These are phyloP conservation scores for Drosophila vallismaia DNA, from an alignment of 2,888 invertebrate genomes.

Conservation along the genomic window DNA sequence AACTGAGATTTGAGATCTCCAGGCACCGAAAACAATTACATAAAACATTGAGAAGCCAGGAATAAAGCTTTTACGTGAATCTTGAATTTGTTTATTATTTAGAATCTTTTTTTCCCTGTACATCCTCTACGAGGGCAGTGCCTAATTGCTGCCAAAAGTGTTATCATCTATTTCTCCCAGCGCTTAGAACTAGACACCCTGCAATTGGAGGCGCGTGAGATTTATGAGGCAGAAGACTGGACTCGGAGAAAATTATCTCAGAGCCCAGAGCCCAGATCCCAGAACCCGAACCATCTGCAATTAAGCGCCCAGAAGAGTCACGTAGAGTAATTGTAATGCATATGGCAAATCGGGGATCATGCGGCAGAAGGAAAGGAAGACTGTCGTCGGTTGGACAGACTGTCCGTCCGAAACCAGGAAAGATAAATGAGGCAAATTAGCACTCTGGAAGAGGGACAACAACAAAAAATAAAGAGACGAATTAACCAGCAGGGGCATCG, in stretches of 20 bases:
- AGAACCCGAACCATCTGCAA: conserved; percentile 45
- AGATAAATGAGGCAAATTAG: conserved; percentile 69
- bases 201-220: conserved; percentile 73
- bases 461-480: not conserved
- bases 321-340: conserved; percentile 37
- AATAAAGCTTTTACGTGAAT: not conserved
- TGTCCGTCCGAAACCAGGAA: conserved; percentile 25
- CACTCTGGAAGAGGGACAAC: conserved; percentile 27
- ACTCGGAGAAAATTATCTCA: conserved; percentile 21
- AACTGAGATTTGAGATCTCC: conserved; percentile 34
- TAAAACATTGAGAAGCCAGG: not conserved
- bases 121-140: conserved; percentile 17
- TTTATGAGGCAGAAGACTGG: conserved; percentile 57
- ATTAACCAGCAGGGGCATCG: conserved; percentile 5
- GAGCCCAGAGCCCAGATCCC: not conserved
- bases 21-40: not conserved
- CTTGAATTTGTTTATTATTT: not conserved
- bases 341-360: not conserved
- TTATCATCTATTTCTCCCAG: conserved; percentile 58
- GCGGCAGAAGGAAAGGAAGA: not conserved
- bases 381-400: not conserved
- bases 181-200: conserved; percentile 63
- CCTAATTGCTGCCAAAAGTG: conserved; percentile 50
- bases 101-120: conserved; percentile 18
- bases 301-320: conserved; percentile 49